These are phyloP conservation scores for Hydrochoerus hydrochaeris DNA, from an alignment of 2,113 vertebrate genomes.

Conservation along the genomic window DNA sequence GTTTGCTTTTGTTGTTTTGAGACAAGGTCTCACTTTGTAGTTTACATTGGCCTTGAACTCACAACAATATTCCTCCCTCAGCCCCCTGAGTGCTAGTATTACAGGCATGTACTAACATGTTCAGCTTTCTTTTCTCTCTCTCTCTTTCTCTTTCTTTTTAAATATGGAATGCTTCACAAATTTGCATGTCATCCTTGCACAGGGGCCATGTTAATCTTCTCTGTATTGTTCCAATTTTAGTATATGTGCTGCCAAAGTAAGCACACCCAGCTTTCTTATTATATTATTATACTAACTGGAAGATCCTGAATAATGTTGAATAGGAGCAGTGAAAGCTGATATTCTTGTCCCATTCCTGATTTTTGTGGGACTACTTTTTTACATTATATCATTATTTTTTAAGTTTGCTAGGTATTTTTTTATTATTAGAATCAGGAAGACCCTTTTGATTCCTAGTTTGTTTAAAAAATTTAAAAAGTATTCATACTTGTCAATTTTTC, in stretches of 20 bases:
- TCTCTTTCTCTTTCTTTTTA: neutral
- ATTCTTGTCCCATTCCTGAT: neutral
- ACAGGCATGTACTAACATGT: neutral
- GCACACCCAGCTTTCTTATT: neutral
- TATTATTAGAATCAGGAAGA: constrained; percentile 14
- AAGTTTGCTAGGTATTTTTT: neutral
- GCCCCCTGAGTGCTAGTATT: neutral
- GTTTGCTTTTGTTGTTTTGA: neutral
- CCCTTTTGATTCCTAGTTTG: neutral
- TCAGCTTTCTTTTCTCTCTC: neutral
- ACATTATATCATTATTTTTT: neutral
- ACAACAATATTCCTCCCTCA: neutral
- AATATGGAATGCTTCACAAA: neutral
- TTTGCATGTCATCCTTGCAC: neutral
- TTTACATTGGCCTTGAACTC: neutral
- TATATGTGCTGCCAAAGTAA: neutral
- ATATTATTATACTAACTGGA: neutral
- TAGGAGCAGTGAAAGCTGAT: neutral
- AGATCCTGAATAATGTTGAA: neutral
- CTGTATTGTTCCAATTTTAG: neutral
- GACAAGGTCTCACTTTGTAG: neutral
- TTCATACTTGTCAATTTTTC: neutral
- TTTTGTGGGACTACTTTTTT: constrained; percentile 16
- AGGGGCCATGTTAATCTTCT: neutral
- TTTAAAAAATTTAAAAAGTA: neutral